Percentiles rank a stretch among this genome's conserved stretches.
Conservation (phyloP, 2,113 vertebrate genomes). For the Struthidea cinerea region DNA sequence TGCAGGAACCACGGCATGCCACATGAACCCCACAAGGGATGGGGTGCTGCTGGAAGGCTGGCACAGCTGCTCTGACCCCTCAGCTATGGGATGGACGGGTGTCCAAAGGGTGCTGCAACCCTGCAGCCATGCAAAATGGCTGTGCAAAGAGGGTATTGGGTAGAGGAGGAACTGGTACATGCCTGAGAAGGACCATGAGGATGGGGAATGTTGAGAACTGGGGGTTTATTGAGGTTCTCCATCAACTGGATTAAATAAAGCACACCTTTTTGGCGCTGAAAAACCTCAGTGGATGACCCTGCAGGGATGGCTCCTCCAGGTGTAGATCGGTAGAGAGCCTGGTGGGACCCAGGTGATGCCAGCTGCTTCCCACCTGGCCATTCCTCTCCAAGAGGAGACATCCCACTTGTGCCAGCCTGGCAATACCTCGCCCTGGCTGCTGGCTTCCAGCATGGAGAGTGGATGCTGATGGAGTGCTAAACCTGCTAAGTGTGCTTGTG, state of each 20-base stretch:
- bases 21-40: accelerated
- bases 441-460: not conserved
- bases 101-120: not conserved
- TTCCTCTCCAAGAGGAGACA: not conserved
- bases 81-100: not conserved
- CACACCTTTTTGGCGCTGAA: not conserved
- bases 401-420: not conserved
- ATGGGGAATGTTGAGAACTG: not conserved
- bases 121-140: not conserved
- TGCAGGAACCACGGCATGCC: accelerated
- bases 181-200: not conserved
- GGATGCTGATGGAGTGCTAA: not conserved
- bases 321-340: accelerated
- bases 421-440: accelerated
- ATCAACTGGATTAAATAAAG: not conserved
- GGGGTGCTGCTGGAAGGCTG: not conserved
- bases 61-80: not conserved
- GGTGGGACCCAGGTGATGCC: not conserved
- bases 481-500: not conserved
- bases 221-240: not conserved
- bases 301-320: not conserved
- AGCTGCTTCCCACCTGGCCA: not conserved
- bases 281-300: not conserved
- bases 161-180: not conserved
- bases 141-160: not conserved